phyloP scores from a whole-genome alignment of 92 coral and sea anemone genomes.

The Actinernus sp. region DNA sequence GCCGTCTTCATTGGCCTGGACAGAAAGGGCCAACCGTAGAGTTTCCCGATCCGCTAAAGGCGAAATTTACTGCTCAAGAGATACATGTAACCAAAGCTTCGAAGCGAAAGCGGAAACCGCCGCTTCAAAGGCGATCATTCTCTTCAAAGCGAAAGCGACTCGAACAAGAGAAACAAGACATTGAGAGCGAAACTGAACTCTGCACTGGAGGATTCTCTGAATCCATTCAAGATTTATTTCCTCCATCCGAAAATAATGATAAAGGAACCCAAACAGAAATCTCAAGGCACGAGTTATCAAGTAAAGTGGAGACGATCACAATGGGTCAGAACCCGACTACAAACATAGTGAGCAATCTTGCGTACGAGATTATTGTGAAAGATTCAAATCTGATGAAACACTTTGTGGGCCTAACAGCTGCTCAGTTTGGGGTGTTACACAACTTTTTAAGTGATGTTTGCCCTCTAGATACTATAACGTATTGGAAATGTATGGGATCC shows the following conservation, averaged over 20 bases:
- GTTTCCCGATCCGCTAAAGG: constrained; percentile 59
- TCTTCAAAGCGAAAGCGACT: too few species aligned
- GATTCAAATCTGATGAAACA: not conserved
- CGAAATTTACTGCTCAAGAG: constrained; percentile 45
- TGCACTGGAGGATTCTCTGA: too few species aligned
- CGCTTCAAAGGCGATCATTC: too few species aligned
- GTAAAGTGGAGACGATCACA: not conserved
- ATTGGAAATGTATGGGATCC: not conserved
- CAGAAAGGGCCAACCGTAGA: constrained; percentile 55
- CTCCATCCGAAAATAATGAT: too few species aligned
- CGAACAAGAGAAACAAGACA: too few species aligned
- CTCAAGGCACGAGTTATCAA: not conserved
- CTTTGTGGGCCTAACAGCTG: constrained; percentile 4
- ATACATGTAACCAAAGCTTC: constrained; percentile 8
- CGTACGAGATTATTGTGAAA: not conserved
- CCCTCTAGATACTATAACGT: too few species aligned
- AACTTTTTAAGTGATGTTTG: constrained; percentile 9
- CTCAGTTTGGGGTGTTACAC: constrained; percentile 1
- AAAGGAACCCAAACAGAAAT: constrained; percentile 1
- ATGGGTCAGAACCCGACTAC: not conserved
- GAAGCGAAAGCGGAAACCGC: constrained; percentile 41
- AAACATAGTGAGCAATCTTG: not conserved
- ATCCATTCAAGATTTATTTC: too few species aligned
- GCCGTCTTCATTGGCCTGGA: constrained; percentile 63
- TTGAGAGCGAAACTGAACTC: too few species aligned